phyloP scores from a whole-genome alignment of 1,140 invertebrate genomes.

The Caerostris extrusa region DNA sequence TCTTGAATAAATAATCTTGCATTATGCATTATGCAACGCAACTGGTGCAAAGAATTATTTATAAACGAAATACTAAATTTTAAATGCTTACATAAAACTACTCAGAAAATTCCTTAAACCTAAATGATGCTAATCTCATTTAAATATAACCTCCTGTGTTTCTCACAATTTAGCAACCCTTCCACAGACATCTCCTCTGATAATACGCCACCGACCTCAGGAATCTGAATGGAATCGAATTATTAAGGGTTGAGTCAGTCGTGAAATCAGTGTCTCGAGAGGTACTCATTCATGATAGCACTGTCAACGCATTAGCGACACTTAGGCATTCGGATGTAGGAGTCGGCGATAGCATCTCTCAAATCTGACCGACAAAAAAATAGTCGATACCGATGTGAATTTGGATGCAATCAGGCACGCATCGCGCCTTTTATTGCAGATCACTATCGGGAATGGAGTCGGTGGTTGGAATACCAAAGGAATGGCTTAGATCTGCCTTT shows the following conservation, averaged over 20 bases:
- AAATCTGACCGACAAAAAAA: slow-evolving; percentile 43
- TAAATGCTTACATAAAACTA: too few species aligned
- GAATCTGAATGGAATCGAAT: not conserved
- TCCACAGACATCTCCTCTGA: not conserved
- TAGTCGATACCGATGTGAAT: not conserved
- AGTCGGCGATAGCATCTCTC: not conserved
- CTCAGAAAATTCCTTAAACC: too few species aligned
- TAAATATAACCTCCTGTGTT: not conserved
- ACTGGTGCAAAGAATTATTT: too few species aligned
- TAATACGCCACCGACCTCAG: not conserved
- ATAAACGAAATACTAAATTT: too few species aligned
- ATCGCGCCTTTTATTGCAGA: not conserved
- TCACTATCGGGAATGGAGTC: not conserved
- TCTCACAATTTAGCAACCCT: not conserved
- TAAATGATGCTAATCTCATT: too few species aligned
- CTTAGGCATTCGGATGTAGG: slow-evolving; percentile 23
- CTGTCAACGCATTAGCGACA: slow-evolving; percentile 21
- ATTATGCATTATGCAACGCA: too few species aligned
- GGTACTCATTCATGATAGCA: not conserved
- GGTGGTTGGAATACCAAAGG: slow-evolving; percentile 25
- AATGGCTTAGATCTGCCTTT: not conserved
- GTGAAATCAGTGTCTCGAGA: slow-evolving; percentile 22
- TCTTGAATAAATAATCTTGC: too few species aligned
- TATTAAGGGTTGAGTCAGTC: not conserved
- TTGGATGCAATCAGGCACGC: slow-evolving; percentile 15